Evolutionary conservation across 2,113 vertebrate species (phyloP).

Genomic region (Phycodurus eques): DNA sequence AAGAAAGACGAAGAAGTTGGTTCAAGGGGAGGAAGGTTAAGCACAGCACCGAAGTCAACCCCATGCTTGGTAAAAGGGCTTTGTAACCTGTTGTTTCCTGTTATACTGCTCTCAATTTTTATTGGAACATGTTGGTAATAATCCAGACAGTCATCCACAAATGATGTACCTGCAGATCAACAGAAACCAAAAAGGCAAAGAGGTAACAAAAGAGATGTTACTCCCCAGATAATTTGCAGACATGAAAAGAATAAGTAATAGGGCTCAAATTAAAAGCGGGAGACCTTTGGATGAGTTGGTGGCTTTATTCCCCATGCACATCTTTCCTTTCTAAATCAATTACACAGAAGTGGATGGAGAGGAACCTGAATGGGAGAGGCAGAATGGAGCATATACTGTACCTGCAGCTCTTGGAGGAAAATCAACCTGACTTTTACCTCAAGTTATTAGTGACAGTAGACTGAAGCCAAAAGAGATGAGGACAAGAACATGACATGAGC

Average conservation of each 20-base stretch:
- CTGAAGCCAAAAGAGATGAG: neutral
- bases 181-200: constrained; percentile 31
- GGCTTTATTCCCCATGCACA: constrained; percentile 51
- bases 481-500: neutral
- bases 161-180: constrained; percentile 17
- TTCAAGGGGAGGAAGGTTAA: too few relatives aligned
- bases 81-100: neutral
- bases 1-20: too few relatives aligned
- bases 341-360: constrained; percentile 40
- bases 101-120: neutral
- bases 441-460: neutral
- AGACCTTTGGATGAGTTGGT: constrained; percentile 44
- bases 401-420: constrained; percentile 17
- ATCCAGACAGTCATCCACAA: constrained; percentile 11
- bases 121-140: neutral
- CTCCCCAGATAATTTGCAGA: constrained; percentile 53
- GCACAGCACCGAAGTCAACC: too few relatives aligned
- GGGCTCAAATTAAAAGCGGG: constrained; percentile 49
- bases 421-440: constrained; percentile 7
- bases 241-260: constrained; percentile 50
- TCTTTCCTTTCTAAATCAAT: constrained; percentile 61
- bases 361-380: constrained; percentile 10
- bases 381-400: constrained; percentile 8
- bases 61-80: neutral
- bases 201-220: constrained; percentile 20